Evolutionary conservation across 2,113 vertebrate genomes (phyloP), one percentile per base, ranked within the genome.

Genomic region (Boleophthalmus pectinirostris): DNA sequence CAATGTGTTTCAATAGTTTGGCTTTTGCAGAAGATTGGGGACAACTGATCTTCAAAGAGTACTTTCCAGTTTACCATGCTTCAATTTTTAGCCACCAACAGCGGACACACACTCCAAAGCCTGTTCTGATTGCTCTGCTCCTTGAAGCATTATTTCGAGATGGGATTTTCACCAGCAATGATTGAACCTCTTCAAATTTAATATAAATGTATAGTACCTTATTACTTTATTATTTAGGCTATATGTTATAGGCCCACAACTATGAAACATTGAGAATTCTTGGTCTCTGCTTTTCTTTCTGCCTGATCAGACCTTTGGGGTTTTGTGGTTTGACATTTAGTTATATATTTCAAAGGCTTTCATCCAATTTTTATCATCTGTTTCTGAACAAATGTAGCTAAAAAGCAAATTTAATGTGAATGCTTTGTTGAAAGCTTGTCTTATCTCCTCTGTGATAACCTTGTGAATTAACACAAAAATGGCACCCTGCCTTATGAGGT

Each of bases 291-390:
- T 24, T 69, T 51, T 0, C 3, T 25, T 46, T 51, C 54, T 70
- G 20, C 43, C 20, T 61, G 16, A n/a, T 69, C 38, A 77, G 43
- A 63, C 18, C 2, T 57, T 2, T 15, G 53, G 82, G 61, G 70
- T 79, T 47, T 35, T 78, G 0, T n/a, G 5, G 43, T 69, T 23
- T 68, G 70, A 71, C 73, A 35, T 79, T 82, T 84, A 18, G 23
- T 46, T 23, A 57, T 73, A 57, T 73, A 80, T 79, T 75, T 74
- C 57, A 2, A 1, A 70, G 72, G 33, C 72, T 71, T 84, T 84
- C 51, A 54, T 49, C 14, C 18, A 68, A 20, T 72, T 68, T 73
- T 54, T 46, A 56, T 45, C 9, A 35, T 53, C 74, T 35, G 24
- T 8, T 56, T 75, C 66, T 65, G 69, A 54, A 46, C 15, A 76